Conservation (phyloP, 2,888 invertebrate genomes). For the Drosophila quinaria region DNA sequence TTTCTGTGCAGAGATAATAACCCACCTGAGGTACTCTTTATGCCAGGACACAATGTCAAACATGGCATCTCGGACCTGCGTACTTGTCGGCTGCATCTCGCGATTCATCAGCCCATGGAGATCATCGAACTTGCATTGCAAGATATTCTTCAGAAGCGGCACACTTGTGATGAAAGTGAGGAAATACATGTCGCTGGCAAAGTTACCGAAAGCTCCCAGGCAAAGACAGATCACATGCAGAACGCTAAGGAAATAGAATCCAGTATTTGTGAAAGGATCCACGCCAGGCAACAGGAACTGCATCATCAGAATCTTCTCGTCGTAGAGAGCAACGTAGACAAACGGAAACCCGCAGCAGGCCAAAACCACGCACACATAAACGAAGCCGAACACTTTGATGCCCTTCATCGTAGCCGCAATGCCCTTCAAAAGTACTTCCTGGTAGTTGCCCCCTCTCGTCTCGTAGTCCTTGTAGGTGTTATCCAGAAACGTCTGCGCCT, state of each 20-base stretch:
- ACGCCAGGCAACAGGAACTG: constrained; percentile 58
- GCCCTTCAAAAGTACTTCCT: constrained; percentile 21
- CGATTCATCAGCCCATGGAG: constrained; percentile 28
- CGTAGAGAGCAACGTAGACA: constrained; percentile 25
- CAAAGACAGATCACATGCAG: constrained; percentile 30
- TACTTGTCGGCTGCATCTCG: background rate
- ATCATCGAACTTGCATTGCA: constrained; percentile 51
- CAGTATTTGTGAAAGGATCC: constrained; percentile 29
- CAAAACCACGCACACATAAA: constrained; percentile 1
- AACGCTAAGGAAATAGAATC: constrained; percentile 22
- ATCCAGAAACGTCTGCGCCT: constrained; percentile 15
- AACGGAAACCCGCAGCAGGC: constrained; percentile 15
- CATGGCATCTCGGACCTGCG: constrained; percentile 10
- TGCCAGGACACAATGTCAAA: constrained; percentile 52
- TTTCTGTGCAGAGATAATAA: background rate
- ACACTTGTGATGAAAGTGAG: constrained; percentile 44
- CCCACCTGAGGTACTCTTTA: constrained; percentile 55
- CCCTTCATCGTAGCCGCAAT: constrained; percentile 9
- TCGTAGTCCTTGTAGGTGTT: constrained; percentile 48
- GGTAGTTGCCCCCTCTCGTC: constrained; percentile 22
- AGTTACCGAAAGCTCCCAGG: constrained; percentile 60
- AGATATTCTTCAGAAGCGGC: constrained; percentile 55
- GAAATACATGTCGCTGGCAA: constrained; percentile 53
- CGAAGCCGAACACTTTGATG: constrained; percentile 23
- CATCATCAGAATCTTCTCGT: constrained; percentile 48